These are phyloP conservation scores for Echiichthys vipera DNA, from an alignment of 2,797 vertebrate species.

Conservation along the genomic window DNA sequence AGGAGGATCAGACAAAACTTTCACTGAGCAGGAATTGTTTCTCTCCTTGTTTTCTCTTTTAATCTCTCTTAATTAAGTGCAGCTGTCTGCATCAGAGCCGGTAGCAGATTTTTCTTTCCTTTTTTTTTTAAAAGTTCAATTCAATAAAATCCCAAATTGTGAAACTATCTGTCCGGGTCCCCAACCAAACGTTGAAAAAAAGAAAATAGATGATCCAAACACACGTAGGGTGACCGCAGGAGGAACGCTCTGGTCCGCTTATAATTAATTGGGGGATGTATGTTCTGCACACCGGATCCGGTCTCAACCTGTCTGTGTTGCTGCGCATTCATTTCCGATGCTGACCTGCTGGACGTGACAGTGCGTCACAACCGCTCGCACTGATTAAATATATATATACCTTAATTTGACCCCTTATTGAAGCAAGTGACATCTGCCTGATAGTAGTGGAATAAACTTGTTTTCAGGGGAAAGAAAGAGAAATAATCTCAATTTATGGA, in stretches of 20 bases:
- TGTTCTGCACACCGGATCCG: conserved; percentile 36
- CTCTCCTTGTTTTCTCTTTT: neutral
- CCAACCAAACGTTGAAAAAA: neutral
- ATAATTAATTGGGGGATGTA: neutral
- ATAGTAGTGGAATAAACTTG: neutral
- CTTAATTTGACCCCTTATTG: neutral
- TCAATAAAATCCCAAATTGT: conserved; percentile 9
- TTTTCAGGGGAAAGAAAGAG: neutral
- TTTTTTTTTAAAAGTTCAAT: neutral
- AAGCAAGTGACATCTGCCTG: neutral
- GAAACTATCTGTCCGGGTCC: neutral
- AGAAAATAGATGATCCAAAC: conserved; percentile 2
- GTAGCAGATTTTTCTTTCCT: too few species aligned
- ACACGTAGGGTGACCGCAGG: neutral
- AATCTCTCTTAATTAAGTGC: too few species aligned
- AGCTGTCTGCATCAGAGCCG: neutral
- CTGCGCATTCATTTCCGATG: conserved; percentile 32
- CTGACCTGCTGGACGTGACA: conserved; percentile 42
- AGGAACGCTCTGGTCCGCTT: neutral
- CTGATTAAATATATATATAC: neutral
- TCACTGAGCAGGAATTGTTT: neutral
- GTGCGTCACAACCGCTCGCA: conserved; percentile 55
- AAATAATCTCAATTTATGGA: neutral
- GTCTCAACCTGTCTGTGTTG: conserved; percentile 48
- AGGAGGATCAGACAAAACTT: neutral